These are phyloP conservation scores for Oophaga pumilio DNA, from an alignment of 2,113 vertebrate genomes.

Conservation along the genomic window DNA sequence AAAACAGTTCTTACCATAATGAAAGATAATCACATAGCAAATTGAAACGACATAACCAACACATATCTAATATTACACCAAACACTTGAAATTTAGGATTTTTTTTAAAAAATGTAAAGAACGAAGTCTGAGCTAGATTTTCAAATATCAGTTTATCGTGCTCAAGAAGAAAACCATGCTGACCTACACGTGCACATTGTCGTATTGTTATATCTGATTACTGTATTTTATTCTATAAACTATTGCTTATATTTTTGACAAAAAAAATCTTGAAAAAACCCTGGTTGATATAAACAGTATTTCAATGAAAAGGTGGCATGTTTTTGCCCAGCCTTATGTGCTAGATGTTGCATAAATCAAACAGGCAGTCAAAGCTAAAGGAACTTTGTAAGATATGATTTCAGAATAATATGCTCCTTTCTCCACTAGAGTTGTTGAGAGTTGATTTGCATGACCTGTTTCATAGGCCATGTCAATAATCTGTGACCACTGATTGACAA, in stretches of 20 bases:
- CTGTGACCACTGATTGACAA: no score
- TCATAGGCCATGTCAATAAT: no score
- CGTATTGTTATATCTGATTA: neutral
- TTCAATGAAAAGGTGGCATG: no score
- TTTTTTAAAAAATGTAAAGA: neutral
- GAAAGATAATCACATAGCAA: neutral
- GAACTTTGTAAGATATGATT: no score
- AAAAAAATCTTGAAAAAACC: neutral
- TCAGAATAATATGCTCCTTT: no score
- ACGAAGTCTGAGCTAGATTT: neutral
- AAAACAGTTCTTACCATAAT: neutral
- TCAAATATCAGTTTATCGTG: neutral
- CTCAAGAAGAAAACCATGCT: neutral
- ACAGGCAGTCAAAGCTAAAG: no score
- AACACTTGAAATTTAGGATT: neutral
- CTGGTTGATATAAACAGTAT: no score
- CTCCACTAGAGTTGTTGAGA: no score
- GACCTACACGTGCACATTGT: neutral
- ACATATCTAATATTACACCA: neutral
- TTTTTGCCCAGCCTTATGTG: no score
- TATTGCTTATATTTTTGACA: neutral
- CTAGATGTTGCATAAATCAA: no score
- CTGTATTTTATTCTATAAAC: neutral
- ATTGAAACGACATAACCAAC: constrained; percentile 16
- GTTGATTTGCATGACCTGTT: no score